phyloP scores from a whole-genome alignment of 2,113 vertebrate species.

The Cricetomys ansorgei region DNA sequence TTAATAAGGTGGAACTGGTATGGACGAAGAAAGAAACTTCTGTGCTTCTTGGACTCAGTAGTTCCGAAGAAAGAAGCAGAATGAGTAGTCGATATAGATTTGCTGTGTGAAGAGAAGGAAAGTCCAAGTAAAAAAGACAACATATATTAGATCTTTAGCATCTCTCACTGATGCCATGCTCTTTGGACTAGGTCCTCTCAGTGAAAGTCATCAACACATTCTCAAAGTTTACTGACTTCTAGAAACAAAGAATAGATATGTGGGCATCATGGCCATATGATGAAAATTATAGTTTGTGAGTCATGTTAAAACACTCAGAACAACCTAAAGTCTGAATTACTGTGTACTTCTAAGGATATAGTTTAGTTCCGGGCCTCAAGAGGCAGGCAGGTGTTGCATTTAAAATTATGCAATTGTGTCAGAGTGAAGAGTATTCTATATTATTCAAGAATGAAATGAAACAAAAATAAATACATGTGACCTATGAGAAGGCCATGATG shows the following conservation, averaged over 20 bases:
- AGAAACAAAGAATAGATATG: not conserved
- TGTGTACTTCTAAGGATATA: not conserved
- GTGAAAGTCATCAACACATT: not conserved
- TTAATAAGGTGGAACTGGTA: not conserved
- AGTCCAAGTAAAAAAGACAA: not conserved
- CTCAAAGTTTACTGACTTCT: not conserved
- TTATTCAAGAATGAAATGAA: not conserved
- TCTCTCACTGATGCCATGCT: not conserved
- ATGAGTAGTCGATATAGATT: not conserved
- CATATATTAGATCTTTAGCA: not conserved
- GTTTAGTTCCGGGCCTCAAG: not conserved
- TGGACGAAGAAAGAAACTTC: fast-evolving
- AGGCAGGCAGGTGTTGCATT: not conserved
- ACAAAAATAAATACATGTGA: not conserved
- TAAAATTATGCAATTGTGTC: not conserved
- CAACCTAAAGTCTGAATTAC: not conserved
- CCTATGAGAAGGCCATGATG: not conserved
- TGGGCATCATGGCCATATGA: not conserved
- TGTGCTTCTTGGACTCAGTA: not conserved
- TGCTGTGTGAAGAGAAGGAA: not conserved
- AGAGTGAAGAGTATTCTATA: not conserved
- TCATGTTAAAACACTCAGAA: not conserved
- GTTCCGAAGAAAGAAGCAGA: not conserved
- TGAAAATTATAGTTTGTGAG: not conserved
- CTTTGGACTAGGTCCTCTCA: not conserved